A percentile compares a stretch with the other conserved stretches of the same genome.
Conservation (phyloP, 2,888 invertebrate genomes). For the Drosophila nr. medialis region DNA sequence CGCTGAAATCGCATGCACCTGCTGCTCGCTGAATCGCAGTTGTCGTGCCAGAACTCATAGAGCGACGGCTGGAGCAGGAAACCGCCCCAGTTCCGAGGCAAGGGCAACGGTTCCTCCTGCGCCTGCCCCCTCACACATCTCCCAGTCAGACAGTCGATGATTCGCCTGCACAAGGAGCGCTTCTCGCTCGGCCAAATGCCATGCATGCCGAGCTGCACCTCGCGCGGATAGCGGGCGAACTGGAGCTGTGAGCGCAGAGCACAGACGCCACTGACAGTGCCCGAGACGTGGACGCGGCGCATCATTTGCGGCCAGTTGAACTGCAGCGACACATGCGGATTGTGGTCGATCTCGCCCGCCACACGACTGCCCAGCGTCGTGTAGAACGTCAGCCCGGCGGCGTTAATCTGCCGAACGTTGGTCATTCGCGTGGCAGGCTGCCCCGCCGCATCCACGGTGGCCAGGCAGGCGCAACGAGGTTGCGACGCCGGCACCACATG, state of each 20-base stretch:
- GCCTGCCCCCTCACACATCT: slow-evolving; percentile 85
- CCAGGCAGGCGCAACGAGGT: slow-evolving; percentile 95
- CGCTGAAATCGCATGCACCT: slow-evolving; percentile 55
- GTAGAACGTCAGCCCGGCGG: slow-evolving; percentile 95
- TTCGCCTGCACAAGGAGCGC: slow-evolving; percentile 2
- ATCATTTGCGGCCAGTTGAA: slow-evolving; percentile 95
- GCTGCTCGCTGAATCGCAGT: neutral
- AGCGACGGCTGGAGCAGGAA: slow-evolving; percentile 91
- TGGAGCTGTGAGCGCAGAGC: slow-evolving; percentile 91
- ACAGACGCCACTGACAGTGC: slow-evolving; percentile 90
- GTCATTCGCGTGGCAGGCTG: slow-evolving; percentile 95
- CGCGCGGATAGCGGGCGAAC: slow-evolving; percentile 92
- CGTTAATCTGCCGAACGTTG: slow-evolving; percentile 92
- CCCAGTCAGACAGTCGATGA: slow-evolving; percentile 9
- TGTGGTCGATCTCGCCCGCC: slow-evolving; percentile 92
- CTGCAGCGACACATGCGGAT: slow-evolving; percentile 93
- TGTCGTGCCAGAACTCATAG: slow-evolving; percentile 92
- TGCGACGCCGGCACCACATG: slow-evolving; percentile 89
- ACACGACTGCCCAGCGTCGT: slow-evolving; percentile 97
- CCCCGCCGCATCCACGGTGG: slow-evolving; percentile 92
- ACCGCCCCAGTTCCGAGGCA: slow-evolving; percentile 95
- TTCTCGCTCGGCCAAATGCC: neutral
- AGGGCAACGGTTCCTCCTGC: slow-evolving; percentile 86
- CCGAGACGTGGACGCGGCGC: slow-evolving; percentile 94
- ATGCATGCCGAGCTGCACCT: slow-evolving; percentile 89